Evolutionary conservation across 1,140 invertebrate genomes (phyloP), one percentile per base, ranked within the genome.

Genomic region (Drosophila murphyi): DNA sequence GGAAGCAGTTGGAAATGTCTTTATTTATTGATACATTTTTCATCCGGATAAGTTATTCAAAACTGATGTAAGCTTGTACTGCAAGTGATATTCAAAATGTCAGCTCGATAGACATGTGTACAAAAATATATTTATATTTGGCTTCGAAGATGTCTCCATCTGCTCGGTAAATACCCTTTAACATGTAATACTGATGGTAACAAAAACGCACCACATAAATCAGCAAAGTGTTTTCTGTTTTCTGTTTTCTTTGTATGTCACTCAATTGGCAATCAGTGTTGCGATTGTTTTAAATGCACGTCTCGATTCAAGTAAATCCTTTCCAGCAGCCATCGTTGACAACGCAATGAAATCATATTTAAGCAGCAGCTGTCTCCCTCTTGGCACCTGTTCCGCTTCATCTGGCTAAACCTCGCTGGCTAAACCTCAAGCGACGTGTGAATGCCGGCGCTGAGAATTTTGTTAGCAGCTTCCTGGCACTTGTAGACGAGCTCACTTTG

Each of bases 281-380:
- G 61, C 73, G 55, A 65, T 72, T 76, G 73, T 76, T 61, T 60
- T 31, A 48, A 45, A 47, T 54, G 68, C 68, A 64, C 68, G 37
- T 76, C 52, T 47, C 10, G n/a, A 43, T 39, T 47, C 34, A 73
- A 56, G 56, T 50, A 55, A 73, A 61, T 65, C 69, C 55, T 55
- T 52, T 47, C 12, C 31, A 20, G 41, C 35, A 20, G 41, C 35
- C 43, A 41, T 61, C 68, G 74, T 69, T 54, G 61, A 47, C 59
- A 67, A 51, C 41, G 62, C 47, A 57, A 51, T n/a, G 50, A 79
- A 88, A 88, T 88, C 83, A 82, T 78, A 87, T 88, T 87, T 87
- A 78, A 76, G 45, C 80, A 83, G 20, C 20, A 20, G 69, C 81
- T 85, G 81, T 74, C 82, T 47, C 47, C 28, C 2, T 12, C 32